Conservation (phyloP, 2,797 vertebrate species). For the Picus viridis region DNA sequence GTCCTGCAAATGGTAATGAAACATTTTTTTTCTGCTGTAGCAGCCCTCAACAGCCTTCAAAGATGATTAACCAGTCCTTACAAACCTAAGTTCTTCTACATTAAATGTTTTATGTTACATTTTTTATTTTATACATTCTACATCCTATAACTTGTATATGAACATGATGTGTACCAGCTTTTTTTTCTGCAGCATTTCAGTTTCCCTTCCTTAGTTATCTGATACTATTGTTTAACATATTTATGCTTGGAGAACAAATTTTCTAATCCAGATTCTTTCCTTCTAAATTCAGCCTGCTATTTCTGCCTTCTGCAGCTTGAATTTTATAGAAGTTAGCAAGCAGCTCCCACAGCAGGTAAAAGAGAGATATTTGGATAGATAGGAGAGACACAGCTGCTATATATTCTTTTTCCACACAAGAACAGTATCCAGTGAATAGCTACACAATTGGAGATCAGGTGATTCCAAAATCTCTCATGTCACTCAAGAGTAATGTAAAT, state of each 20-base stretch:
- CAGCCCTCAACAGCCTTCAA: not conserved
- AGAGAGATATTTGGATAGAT: not conserved
- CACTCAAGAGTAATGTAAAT: not conserved
- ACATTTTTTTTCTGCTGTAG: not conserved
- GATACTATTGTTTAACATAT: not conserved
- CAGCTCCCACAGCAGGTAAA: not conserved
- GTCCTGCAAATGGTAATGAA: not conserved
- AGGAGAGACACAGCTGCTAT: not conserved
- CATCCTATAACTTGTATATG: not conserved
- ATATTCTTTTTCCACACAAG: not conserved
- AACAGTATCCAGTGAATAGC: not conserved
- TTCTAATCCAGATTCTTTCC: not conserved
- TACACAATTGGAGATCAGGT: not conserved
- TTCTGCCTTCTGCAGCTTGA: not conserved
- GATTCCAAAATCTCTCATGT: not conserved
- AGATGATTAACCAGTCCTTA: not conserved
- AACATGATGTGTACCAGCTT: not conserved
- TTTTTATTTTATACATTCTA: not conserved
- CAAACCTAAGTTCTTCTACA: not conserved
- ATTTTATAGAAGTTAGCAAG: not conserved
- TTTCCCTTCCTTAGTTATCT: not conserved
- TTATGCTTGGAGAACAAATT: not conserved
- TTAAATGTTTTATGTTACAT: not conserved
- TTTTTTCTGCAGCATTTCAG: not conserved
- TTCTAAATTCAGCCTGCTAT: not conserved